Percentiles rank a stretch among this genome's conserved stretches.
These are phyloP conservation scores for Anthopleura xanthogrammica DNA, from an alignment of 92 coral and sea anemone genomes.

Conservation along the genomic window DNA sequence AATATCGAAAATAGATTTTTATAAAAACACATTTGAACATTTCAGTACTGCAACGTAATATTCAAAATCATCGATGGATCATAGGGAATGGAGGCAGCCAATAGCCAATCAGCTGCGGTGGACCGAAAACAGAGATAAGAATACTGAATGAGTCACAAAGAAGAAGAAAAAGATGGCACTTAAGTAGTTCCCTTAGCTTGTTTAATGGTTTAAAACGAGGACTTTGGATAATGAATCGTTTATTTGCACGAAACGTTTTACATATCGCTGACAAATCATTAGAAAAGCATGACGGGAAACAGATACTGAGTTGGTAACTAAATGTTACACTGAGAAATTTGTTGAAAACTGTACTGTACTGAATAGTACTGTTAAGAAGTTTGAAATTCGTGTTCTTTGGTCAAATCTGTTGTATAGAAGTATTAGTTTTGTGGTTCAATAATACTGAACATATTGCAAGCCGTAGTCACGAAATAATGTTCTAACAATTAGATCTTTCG, in stretches of 20 bases:
- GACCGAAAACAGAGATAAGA: slow-evolving; percentile 14
- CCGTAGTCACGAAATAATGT: background rate
- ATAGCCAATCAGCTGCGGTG: slow-evolving; percentile 15
- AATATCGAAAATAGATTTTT: slow-evolving; percentile 16
- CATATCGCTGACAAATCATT: background rate
- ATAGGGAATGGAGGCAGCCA: background rate
- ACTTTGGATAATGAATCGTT: slow-evolving; percentile 8
- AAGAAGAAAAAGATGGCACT: slow-evolving; percentile 7
- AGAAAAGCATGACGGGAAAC: slow-evolving; percentile 3
- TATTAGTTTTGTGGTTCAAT: background rate
- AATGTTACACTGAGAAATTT: background rate
- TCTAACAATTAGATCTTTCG: too few species aligned
- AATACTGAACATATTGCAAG: background rate
- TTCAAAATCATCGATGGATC: background rate
- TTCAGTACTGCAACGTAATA: slow-evolving; percentile 15
- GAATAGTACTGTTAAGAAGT: slow-evolving; percentile 3
- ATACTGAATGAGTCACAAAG: slow-evolving; percentile 7
- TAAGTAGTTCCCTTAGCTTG: slow-evolving; percentile 6
- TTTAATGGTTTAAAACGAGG: slow-evolving; percentile 14
- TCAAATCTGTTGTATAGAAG: background rate
- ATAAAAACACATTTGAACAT: background rate
- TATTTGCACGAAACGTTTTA: slow-evolving; percentile 18
- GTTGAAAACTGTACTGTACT: too few species aligned
- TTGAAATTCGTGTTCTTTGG: slow-evolving; percentile 7
- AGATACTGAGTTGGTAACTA: background rate